Evolutionary conservation across 2,113 vertebrate genomes (phyloP), one percentile per base, ranked within the genome.

Genomic region (Urocolius indicus): DNA sequence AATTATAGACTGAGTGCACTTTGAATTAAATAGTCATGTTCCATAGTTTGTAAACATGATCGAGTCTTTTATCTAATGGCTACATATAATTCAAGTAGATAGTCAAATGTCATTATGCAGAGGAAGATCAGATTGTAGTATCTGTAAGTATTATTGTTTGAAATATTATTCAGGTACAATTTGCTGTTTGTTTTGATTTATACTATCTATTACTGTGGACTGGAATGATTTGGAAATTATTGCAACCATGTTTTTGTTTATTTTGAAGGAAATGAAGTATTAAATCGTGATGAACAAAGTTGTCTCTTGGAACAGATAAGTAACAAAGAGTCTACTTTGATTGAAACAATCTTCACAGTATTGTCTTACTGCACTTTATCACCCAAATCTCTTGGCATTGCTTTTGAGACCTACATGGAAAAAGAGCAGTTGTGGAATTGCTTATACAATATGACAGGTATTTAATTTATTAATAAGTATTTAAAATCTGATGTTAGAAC

Each of bases 381-480:
- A 89, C 99, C 99, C 57, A 98, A 98, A 96, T 98, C 98, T 91
- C 98, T 99, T 93, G 98, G 97, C 95, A 93, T 92, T 81, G 98
- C 98, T 87, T 98, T 99, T 93, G 98, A 99, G 88, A 97, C 95
- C 46, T 99, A 99, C 96, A 98, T 99, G 96, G 99, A 99, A 97
- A 97, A 97, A 95, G 97, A 98, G 77, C 97, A 98, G 30, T 82
- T 99, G 62, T 99, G 99, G 99, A 97, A 98, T 78, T 98, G 95
- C 94, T 98, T 99, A 68, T 98, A 95, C 97, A 98, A 95, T 86
- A 97, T 98, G 90, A 96, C 98, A 99, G 99, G 99, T 99, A 98
- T 97, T 96, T 94, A 75, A 87, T 91, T 82, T 87, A 55, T 93
- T 88, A 74, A 51, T 85, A 59, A 43, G 16, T 18, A 36, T 79